These are phyloP conservation scores for Chrysodeixis includens DNA, from an alignment of 2,888 invertebrate genomes.

Conservation along the genomic window DNA sequence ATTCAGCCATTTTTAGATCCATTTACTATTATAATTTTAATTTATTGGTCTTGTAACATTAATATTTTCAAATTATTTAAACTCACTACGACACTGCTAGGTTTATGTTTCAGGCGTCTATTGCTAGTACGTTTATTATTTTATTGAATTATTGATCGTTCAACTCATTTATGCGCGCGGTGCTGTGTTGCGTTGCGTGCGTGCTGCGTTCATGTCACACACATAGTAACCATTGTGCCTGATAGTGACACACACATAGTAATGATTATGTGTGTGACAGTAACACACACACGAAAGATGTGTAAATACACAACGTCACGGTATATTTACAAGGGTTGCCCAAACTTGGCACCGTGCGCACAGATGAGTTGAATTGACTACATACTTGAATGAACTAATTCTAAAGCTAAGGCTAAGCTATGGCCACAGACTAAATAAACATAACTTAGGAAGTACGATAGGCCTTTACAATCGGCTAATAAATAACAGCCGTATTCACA, in stretches of 20 bases:
- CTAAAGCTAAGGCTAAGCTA: neutral
- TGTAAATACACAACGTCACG: no score
- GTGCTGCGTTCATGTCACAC: no score
- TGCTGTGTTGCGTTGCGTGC: no score
- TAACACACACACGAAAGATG: no score
- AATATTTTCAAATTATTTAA: neutral
- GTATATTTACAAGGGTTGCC: no score
- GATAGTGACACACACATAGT: no score
- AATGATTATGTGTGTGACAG: no score
- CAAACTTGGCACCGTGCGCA: no score
- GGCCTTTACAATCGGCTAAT: constrained; percentile 19
- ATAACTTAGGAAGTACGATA: constrained; percentile 12
- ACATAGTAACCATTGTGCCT: no score
- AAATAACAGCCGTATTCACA: constrained; percentile 11
- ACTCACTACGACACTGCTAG: neutral
- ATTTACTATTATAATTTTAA: neutral
- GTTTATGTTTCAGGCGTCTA: neutral
- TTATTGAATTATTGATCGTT: neutral
- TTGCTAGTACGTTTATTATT: neutral
- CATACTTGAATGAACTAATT: neutral
- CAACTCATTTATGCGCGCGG: no score
- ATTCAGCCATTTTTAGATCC: neutral
- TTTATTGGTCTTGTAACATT: neutral
- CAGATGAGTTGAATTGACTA: no score
- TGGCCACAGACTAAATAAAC: neutral